Percentiles rank a stretch among this genome's conserved stretches.
phyloP scores from a whole-genome alignment of 2,113 vertebrate species.

The Mirounga angustirostris region DNA sequence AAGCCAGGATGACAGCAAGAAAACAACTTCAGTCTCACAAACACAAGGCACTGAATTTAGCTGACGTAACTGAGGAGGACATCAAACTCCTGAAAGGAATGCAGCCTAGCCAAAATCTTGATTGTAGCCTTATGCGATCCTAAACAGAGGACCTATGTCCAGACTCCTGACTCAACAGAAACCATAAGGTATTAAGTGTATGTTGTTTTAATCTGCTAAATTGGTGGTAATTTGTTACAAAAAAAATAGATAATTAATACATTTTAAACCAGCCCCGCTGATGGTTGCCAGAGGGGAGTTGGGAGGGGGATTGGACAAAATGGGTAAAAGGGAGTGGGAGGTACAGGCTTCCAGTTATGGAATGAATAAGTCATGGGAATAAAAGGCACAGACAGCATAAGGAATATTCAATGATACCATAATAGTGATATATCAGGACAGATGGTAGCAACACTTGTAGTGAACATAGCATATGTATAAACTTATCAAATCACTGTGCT shows the following conservation, averaged over 20 bases:
- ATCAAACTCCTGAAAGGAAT: neutral
- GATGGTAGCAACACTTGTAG: neutral
- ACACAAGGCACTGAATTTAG: neutral
- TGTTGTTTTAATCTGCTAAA: neutral
- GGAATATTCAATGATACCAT: neutral
- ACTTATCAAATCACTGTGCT: neutral
- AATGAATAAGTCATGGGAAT: neutral
- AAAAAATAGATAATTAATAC: constrained; percentile 4
- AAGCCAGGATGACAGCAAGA: neutral
- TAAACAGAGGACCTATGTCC: neutral
- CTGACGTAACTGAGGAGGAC: neutral
- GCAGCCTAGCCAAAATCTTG: neutral
- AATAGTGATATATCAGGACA: neutral
- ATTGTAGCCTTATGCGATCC: neutral
- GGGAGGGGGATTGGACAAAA: neutral
- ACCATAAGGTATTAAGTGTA: neutral
- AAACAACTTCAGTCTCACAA: neutral
- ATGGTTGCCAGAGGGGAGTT: neutral
- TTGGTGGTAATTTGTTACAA: neutral
- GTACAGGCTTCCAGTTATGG: neutral
- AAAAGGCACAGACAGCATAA: neutral
- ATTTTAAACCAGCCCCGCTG: neutral
- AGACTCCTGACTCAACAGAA: neutral
- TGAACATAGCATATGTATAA: neutral
- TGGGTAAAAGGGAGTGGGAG: neutral